phyloP scores from a whole-genome alignment of 2,797 vertebrate species.

The Ctenosaura bakeri region DNA sequence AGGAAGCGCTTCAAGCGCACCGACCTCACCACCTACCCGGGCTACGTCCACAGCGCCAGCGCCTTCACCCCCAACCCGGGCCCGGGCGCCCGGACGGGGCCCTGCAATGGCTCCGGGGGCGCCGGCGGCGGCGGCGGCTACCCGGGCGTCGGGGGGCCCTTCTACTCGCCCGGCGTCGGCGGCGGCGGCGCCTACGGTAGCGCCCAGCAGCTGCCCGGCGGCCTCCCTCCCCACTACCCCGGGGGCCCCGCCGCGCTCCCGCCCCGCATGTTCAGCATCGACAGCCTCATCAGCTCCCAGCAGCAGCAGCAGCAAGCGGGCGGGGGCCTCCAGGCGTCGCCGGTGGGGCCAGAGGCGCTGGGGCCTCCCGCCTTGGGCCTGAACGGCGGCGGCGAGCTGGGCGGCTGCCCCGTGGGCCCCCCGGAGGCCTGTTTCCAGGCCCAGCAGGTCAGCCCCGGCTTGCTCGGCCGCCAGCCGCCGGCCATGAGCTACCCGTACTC shows the following conservation, averaged over 20 bases:
- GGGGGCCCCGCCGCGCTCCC: conserved; percentile 78
- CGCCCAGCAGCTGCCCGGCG: conserved; percentile 78
- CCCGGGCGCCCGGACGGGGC: conserved; percentile 25
- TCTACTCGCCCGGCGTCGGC: conserved; percentile 70
- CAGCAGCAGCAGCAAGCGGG: conserved; percentile 65
- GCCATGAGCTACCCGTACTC: conserved; percentile 84
- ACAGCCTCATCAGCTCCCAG: conserved; percentile 92
- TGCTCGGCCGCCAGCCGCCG: conserved; percentile 74
- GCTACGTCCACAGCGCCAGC: conserved; percentile 88
- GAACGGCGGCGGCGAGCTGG: conserved; percentile 76
- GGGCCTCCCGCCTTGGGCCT: conserved; percentile 82
- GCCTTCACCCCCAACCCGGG: conserved; percentile 88
- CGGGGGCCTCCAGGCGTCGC: conserved; percentile 51
- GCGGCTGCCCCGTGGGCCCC: conserved; percentile 82
- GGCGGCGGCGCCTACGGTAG: conserved; percentile 54
- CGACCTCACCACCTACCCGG: conserved; percentile 91
- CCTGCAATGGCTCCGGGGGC: conserved; percentile 62
- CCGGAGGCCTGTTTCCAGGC: conserved; percentile 87
- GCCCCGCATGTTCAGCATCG: conserved; percentile 94
- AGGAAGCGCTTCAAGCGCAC: conserved; percentile 91
- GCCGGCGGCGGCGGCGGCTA: conserved; percentile 55
- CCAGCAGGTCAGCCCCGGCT: conserved; percentile 65
- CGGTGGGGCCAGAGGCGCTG: conserved; percentile 76
- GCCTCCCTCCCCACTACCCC: conserved; percentile 70
- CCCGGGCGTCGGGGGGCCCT: conserved; percentile 63